Conservation (phyloP, 2,888 invertebrate species). For the Drosophila ochracea region DNA sequence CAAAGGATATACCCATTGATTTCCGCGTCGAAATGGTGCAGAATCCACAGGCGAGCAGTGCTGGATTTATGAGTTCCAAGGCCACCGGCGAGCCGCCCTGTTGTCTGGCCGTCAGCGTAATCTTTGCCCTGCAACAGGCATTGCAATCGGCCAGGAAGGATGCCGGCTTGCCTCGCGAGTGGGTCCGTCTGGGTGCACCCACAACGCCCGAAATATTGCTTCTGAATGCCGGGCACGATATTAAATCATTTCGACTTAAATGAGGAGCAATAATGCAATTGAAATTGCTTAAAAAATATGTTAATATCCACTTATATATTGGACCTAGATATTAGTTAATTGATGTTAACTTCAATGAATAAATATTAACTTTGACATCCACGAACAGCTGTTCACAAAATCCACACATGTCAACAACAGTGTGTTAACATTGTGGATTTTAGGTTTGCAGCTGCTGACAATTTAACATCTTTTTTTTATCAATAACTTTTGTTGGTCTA, state of each 20-base stretch:
- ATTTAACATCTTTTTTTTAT: neutral
- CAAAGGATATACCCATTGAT: conserved; percentile 92
- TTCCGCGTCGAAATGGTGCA: conserved; percentile 90
- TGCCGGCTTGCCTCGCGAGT: conserved; percentile 85
- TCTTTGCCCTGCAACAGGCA: conserved; percentile 90
- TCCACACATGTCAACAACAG: neutral
- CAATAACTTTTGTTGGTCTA: neutral
- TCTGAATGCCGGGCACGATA: conserved; percentile 75
- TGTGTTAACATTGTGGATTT: neutral
- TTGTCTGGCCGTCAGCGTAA: conserved; percentile 86
- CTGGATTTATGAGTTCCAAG: conserved; percentile 91
- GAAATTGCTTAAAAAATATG: too few species aligned
- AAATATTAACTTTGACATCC: neutral
- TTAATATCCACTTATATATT: neutral
- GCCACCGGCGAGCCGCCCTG: conserved; percentile 89
- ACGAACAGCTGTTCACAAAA: neutral
- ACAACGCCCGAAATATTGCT: conserved; percentile 82
- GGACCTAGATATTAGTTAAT: neutral
- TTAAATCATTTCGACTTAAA: conserved; percentile 59
- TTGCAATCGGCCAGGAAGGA: conserved; percentile 89
- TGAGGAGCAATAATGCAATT: conserved; percentile 5
- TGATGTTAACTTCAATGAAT: neutral
- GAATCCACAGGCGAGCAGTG: conserved; percentile 86
- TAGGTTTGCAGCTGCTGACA: neutral
- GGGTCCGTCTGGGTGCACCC: conserved; percentile 82